phyloP scores from a whole-genome alignment of 2,888 invertebrate species.

The Drosophila monieri region DNA sequence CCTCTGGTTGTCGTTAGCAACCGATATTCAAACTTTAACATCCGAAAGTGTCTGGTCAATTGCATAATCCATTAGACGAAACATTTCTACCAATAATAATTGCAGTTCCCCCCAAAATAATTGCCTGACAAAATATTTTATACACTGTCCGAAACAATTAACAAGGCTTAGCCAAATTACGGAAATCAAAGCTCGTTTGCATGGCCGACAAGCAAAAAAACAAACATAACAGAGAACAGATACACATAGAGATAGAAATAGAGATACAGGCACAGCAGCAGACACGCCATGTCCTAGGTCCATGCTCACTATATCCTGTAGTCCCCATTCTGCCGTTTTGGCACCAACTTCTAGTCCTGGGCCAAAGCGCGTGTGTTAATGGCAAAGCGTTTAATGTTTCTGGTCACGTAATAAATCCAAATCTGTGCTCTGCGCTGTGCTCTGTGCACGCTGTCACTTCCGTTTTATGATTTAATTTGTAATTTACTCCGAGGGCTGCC shows the following conservation, averaged over 20 bases:
- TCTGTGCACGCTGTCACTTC: conserved; percentile 78
- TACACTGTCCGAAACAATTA: conserved; percentile 43
- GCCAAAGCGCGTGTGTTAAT: conserved; percentile 69
- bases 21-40: conserved; percentile 19
- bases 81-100: conserved; percentile 6
- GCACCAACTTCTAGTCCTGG: conserved; percentile 20
- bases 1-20: conserved; percentile 26
- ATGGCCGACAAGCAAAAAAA: conserved; percentile 25
- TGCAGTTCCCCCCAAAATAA: background rate
- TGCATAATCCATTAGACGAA: conserved; percentile 28
- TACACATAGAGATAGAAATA: conserved; percentile 1
- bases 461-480: conserved; percentile 79
- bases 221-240: conserved; percentile 13
- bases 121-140: background rate
- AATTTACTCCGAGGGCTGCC: conserved; percentile 69
- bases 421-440: conserved; percentile 77
- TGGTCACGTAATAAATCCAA: conserved; percentile 78
- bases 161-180: conserved; percentile 6
- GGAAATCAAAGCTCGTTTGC: conserved; percentile 29
- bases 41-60: conserved; percentile 28
- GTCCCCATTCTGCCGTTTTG: conserved; percentile 4
- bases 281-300: conserved; percentile 37
- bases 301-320: background rate
- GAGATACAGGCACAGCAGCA: conserved; percentile 2
- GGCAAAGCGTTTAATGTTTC: conserved; percentile 78